Evolutionary conservation across 2,888 invertebrate species (phyloP), one percentile per base, ranked within the genome.

Genomic region (Drosophila robusta): DNA sequence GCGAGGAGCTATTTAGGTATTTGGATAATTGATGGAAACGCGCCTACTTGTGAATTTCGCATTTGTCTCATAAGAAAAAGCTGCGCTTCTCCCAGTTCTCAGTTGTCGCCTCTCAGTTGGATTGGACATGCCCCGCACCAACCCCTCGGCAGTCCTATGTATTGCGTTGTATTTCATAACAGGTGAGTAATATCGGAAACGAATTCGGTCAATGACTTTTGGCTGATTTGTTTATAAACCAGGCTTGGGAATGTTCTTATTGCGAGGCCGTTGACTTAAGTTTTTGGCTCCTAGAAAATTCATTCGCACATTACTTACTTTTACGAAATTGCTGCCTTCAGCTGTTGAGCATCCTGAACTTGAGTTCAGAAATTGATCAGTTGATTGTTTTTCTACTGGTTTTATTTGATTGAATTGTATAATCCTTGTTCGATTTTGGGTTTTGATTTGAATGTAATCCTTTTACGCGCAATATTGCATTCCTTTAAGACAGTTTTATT

Each of bases 161-260:
- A 62, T 67, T 46, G 47, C 57, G 62, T 34, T 75, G 87, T 80
- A 83, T 83, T 83, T 83, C 87, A 83, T 83, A 83, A 83, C 89
- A 83, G 89, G 87, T 83, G 83, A 83, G 85, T 83, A 83, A 83
- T 83, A 87, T 83, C 84, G 87, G 84, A 89, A 83, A 83, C 87
- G 89, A 83, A 65, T 83, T 89, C 83, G 83, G 83, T 83, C 83
- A 87, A 80, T 89, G 83, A 83, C 83, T 83, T 74, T 74, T 83
- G 62, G 65, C 87, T 87, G 83, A 88, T 89, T 83, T 83, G 83
- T 88, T 83, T 83, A 88, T 88, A 88, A 82, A 63, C 75, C 72
- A 79, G 80, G 68, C 68, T 69, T 88, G 80, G 61, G 89, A 83
- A 88, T 86, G 74, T 74, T 83, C 80, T 76, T 69, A 71, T 76